These are phyloP conservation scores for Nematopogon swammerdamellus DNA, from an alignment of 2,888 invertebrate genomes.

Conservation along the genomic window DNA sequence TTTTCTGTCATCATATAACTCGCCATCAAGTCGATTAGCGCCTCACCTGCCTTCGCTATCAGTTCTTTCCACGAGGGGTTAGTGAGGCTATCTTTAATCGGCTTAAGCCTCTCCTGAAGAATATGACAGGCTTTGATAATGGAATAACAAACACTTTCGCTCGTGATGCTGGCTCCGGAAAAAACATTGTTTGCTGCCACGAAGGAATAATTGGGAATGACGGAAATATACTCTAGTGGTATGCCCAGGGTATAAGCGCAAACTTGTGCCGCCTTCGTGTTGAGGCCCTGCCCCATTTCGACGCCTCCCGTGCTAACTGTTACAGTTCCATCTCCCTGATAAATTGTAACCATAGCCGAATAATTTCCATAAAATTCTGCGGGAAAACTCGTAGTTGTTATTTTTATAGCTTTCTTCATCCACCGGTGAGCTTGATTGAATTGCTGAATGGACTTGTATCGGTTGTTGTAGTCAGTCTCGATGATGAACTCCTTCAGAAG, in stretches of 20 bases:
- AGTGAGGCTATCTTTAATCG: constrained; percentile 42
- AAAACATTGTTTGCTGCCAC: constrained; percentile 58
- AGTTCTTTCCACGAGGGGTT: constrained; percentile 59
- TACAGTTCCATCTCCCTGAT: constrained; percentile 66
- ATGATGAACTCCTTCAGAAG: constrained; percentile 54
- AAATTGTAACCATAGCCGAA: constrained; percentile 62
- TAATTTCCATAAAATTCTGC: constrained; percentile 53
- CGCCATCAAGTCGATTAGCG: constrained; percentile 58
- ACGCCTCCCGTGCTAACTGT: constrained; percentile 66
- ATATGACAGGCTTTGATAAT: constrained; percentile 59
- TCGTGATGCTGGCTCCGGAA: constrained; percentile 66
- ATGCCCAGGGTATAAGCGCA: constrained; percentile 71
- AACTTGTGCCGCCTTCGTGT: constrained; percentile 76
- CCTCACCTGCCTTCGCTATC: constrained; percentile 46
- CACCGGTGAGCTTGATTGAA: constrained; percentile 68
- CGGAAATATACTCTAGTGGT: constrained; percentile 55
- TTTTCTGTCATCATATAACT: constrained; percentile 57
- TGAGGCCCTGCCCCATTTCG: constrained; percentile 77
- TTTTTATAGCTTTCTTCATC: constrained; percentile 67
- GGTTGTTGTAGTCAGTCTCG: constrained; percentile 50
- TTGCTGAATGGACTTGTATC: constrained; percentile 43
- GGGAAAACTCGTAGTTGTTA: constrained; percentile 66
- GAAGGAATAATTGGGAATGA: constrained; percentile 59
- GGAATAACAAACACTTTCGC: constrained; percentile 58
- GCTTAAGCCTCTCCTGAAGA: constrained; percentile 53